A percentile compares a stretch with the other conserved stretches of the same genome.
Evolutionary conservation across 2,888 invertebrate species (phyloP).

Genomic region (Sinhomidia bicolor): DNA sequence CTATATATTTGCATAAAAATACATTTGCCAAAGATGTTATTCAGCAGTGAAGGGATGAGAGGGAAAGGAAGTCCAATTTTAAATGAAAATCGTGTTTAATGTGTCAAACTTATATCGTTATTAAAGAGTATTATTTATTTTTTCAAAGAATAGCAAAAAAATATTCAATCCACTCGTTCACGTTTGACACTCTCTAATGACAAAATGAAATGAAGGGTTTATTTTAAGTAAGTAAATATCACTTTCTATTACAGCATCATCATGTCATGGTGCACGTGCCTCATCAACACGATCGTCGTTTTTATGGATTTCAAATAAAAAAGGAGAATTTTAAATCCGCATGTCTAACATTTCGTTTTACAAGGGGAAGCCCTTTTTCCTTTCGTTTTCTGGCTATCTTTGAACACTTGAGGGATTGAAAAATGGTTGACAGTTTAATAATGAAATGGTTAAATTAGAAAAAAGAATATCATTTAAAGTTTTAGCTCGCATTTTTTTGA

Average conservation of each 20-base stretch:
- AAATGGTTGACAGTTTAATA: conserved; percentile 42
- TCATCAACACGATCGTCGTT: conserved; percentile 42
- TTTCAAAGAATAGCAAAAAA: neutral
- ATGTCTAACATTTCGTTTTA: neutral
- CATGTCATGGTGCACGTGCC: conserved; percentile 25
- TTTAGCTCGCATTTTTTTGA: neutral
- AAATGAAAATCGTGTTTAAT: conserved; percentile 48
- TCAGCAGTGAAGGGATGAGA: neutral
- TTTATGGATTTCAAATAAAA: conserved; percentile 40
- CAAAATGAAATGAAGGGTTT: conserved; percentile 37
- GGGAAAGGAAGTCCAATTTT: neutral
- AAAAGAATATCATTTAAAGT: conserved; percentile 36
- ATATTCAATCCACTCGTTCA: conserved; percentile 11
- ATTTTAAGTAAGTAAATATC: conserved; percentile 43
- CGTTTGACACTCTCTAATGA: conserved; percentile 39
- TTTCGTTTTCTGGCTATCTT: conserved; percentile 35
- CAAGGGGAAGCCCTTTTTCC: neutral
- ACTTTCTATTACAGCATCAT: conserved; percentile 32
- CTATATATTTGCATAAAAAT: neutral
- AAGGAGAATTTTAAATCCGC: neutral
- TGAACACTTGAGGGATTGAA: neutral
- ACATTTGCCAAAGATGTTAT: neutral
- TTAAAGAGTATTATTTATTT: neutral
- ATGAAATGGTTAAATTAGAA: conserved; percentile 46
- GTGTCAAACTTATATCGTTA: conserved; percentile 18